Conservation (phyloP, 2,888 invertebrate genomes). For the Notodonta ziczac region DNA sequence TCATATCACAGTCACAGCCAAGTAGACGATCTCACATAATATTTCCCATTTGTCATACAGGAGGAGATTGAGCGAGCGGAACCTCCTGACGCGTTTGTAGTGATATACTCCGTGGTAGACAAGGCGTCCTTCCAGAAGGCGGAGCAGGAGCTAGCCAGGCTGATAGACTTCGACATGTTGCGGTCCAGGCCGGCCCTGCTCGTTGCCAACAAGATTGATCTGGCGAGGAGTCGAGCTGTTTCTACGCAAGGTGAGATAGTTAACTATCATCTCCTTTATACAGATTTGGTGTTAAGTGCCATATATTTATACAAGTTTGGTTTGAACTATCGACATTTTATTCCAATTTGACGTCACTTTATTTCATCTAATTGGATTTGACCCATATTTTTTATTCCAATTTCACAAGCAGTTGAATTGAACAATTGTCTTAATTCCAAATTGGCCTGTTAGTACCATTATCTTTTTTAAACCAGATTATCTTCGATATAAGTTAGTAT, state of each 20-base stretch:
- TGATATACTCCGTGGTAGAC: conserved; percentile 96
- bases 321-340: neutral
- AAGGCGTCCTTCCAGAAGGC: conserved; percentile 94
- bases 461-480: neutral
- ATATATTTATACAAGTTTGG: neutral
- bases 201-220: conserved; percentile 97
- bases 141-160: conserved; percentile 90
- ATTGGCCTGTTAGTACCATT: neutral
- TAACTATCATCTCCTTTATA: neutral
- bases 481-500: too few relatives aligned
- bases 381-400: neutral
- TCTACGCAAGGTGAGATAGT: conserved; percentile 91
- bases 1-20: too few relatives aligned
- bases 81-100: conserved; percentile 93
- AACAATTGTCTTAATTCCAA: neutral
- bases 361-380: too few relatives aligned
- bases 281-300: too few relatives aligned
- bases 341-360: neutral
- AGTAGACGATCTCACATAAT: conserved; percentile 1
- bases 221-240: conserved; percentile 95
- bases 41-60: conserved; percentile 66
- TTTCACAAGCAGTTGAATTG: neutral
- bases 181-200: conserved; percentile 92
- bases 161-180: conserved; percentile 92
- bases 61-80: conserved; percentile 89